Base-by-base conservation (phyloP, 2,797 vertebrate species). In the Cryptoblepharus egeriae region DNA sequence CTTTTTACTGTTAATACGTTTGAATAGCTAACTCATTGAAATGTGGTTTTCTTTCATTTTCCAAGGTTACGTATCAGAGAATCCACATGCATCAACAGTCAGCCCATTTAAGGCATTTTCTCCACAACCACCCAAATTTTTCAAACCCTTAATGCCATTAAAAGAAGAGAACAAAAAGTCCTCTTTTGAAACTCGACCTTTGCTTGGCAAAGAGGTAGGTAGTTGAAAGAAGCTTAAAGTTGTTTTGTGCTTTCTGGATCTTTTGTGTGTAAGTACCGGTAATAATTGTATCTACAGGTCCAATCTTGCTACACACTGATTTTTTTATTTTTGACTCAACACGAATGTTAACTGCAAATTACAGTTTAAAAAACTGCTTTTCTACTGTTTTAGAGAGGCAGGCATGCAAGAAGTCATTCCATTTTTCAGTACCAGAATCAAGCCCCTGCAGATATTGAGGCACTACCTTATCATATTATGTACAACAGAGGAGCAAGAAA, bases 21-120 rank as follows among this genome's bases (percentile, higher is more conserved):
- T 28, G 55, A 79, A 68, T 68, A 69, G 39, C 64, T 49, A 75
- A 60, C 16, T 37, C 55, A 65, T 52, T 74, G 20, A 28, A 28
- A 20, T 77, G n/a, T 79, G 24, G 60, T 18, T 0, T 85, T 5
- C 77, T 79, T 76, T 22, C 88, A 83, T 92, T 83, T 78, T 70
- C 58, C 39, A 88, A 98, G 97, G 97, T 89, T 90, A 88, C 70
- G 80, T 96, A 67, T 92, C 96, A 64, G 98, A 99, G 87, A 97
- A 96, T 92, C 95, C 97, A 7, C 96, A 96, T 4, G 96, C 97
- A 93, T 97, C 98, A 94, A 96, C 93, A 90, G 91, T 96, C 85
- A 98, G 97, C 91, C 97, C 98, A 60, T 98, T 99, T 90, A 99
- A 99, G 96, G 97, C 95, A 65, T 97, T 99, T 90, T 97, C 98